These are phyloP conservation scores for Bombylius discolor DNA, from an alignment of 2,888 invertebrate genomes.

Conservation along the genomic window DNA sequence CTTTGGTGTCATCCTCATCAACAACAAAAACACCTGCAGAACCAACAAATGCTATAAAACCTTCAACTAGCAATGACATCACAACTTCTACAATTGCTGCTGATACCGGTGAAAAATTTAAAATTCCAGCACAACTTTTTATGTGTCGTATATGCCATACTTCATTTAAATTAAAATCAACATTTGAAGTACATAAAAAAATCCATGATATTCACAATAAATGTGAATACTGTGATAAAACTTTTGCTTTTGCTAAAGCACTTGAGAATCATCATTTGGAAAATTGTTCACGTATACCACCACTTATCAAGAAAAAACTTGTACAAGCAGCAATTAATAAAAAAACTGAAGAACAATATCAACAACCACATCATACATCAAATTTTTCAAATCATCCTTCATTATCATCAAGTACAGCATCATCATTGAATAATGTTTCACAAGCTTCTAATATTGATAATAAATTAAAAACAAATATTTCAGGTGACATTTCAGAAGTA, in stretches of 20 bases:
- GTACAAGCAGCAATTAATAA: neutral
- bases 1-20: neutral
- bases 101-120: neutral
- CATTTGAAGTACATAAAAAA: neutral
- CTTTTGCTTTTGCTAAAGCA: neutral
- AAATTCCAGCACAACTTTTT: neutral
- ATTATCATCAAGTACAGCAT: no score
- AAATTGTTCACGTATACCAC: constrained; percentile 1
- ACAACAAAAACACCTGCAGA: neutral
- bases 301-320: neutral
- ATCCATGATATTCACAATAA: neutral
- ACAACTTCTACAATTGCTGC: neutral
- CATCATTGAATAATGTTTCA: no score
- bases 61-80: neutral
- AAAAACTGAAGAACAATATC: neutral
- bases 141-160: neutral
- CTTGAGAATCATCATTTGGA: constrained; percentile 5
- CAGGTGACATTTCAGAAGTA: no score
- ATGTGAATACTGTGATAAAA: constrained; percentile 3
- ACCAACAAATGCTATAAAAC: neutral
- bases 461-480: no score
- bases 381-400: no score
- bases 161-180: neutral
- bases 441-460: no score
- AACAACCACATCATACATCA: neutral